Conservation (phyloP, 2,113 vertebrate species). For the Saguinus imperator region DNA sequence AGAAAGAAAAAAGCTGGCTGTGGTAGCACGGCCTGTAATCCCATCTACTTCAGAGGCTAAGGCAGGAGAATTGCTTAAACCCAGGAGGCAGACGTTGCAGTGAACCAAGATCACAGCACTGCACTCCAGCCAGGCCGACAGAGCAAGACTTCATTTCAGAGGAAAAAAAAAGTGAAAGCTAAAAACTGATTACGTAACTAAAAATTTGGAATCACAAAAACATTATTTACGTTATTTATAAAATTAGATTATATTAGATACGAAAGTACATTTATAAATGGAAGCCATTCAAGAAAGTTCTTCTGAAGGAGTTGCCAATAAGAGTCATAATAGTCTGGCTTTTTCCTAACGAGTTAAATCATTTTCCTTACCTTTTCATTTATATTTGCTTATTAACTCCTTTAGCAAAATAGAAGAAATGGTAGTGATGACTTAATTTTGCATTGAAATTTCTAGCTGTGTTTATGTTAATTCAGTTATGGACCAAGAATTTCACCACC, state of each 20-base stretch:
- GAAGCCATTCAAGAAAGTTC: not conserved
- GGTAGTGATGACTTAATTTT: not conserved
- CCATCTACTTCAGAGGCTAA: no score
- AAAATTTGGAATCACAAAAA: not conserved
- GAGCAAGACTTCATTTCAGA: no score
- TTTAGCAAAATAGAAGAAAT: not conserved
- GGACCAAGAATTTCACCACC: not conserved
- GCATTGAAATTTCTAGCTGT: not conserved
- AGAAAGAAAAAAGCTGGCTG: no score
- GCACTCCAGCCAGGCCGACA: no score
- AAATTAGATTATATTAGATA: not conserved
- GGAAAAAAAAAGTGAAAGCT: no score
- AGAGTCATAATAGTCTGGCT: not conserved
- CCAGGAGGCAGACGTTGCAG: no score
- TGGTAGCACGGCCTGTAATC: no score
- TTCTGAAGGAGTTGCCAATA: not conserved
- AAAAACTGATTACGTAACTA: not conserved
- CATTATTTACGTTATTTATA: not conserved
- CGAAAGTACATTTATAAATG: not conserved
- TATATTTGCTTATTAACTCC: not conserved
- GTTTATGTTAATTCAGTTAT: not conserved
- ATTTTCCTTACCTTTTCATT: not conserved
- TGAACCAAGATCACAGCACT: no score
- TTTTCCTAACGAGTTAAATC: not conserved
- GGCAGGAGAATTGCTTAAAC: no score